A percentile compares a stretch with the other conserved stretches of the same genome.
Evolutionary conservation across 2,888 invertebrate species (phyloP).

Genomic region (Tribolium freemani): DNA sequence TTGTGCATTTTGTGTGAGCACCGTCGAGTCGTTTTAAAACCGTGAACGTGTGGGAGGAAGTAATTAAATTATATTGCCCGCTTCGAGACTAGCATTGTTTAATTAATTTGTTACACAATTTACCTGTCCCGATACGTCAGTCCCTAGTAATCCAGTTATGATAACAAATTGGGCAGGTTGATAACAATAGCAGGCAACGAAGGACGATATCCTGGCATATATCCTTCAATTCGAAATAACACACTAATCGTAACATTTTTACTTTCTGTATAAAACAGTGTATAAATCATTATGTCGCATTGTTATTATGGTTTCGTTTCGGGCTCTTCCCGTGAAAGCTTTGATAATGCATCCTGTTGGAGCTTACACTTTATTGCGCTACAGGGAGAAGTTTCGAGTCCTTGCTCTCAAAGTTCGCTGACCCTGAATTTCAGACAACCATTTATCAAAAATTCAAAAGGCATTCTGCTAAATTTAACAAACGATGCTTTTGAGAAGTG

Average conservation of each 20-base stretch:
- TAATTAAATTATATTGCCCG: constrained; percentile 12
- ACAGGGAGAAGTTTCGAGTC: background rate
- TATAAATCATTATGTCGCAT: background rate
- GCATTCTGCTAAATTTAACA: background rate
- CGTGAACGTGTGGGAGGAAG: constrained; percentile 1
- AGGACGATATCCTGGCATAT: constrained; percentile 51
- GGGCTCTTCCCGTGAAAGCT: background rate
- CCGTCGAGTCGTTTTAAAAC: background rate
- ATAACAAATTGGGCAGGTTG: constrained; percentile 18
- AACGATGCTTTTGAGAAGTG: background rate
- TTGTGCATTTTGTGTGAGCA: background rate
- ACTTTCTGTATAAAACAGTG: background rate
- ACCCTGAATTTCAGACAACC: constrained; percentile 9
- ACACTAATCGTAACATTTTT: constrained; percentile 8
- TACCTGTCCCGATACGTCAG: constrained; percentile 5
- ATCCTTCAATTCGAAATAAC: constrained; percentile 29
- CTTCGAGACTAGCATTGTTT: constrained; percentile 1
- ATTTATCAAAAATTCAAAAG: constrained; percentile 6
- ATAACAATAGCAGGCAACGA: constrained; percentile 25
- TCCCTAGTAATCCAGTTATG: background rate
- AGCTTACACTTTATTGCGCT: background rate
- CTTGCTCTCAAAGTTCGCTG: constrained; percentile 5
- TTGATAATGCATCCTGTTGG: background rate
- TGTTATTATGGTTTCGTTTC: background rate
- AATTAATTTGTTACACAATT: constrained; percentile 20